Conservation (phyloP, 2,113 vertebrate species). For the Entomyzon cyanotis region DNA sequence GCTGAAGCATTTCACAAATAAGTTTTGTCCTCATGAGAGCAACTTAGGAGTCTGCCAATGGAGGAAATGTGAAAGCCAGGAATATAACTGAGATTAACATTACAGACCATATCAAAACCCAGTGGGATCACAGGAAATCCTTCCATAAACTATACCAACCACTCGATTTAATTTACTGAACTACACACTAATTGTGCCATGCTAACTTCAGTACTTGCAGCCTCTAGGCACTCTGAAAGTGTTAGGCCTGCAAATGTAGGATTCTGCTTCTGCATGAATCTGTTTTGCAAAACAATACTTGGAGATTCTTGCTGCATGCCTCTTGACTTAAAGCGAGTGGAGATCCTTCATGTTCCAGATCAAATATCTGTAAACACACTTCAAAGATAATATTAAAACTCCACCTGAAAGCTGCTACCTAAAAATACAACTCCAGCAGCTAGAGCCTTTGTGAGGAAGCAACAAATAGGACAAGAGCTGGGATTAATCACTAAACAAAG, state of each 20-base stretch:
- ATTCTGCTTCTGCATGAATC: not conserved
- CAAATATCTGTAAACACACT: not conserved
- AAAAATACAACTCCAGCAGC: not conserved
- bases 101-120: fast-evolving
- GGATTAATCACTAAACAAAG: not conserved
- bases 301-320: not conserved
- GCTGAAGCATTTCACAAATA: not conserved
- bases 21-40: not conserved
- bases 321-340: not conserved
- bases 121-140: not conserved
- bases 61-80: not conserved
- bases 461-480: not conserved
- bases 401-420: not conserved
- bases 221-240: not conserved
- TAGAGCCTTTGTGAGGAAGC: not conserved
- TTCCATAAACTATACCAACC: not conserved
- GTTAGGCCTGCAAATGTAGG: not conserved
- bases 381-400: not conserved
- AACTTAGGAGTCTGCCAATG: not conserved
- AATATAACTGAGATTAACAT: not conserved
- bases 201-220: not conserved
- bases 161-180: not conserved
- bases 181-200: not conserved
- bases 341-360: not conserved
- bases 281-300: not conserved